phyloP scores from a whole-genome alignment of 2,113 vertebrate species.

The Turnix velox region DNA sequence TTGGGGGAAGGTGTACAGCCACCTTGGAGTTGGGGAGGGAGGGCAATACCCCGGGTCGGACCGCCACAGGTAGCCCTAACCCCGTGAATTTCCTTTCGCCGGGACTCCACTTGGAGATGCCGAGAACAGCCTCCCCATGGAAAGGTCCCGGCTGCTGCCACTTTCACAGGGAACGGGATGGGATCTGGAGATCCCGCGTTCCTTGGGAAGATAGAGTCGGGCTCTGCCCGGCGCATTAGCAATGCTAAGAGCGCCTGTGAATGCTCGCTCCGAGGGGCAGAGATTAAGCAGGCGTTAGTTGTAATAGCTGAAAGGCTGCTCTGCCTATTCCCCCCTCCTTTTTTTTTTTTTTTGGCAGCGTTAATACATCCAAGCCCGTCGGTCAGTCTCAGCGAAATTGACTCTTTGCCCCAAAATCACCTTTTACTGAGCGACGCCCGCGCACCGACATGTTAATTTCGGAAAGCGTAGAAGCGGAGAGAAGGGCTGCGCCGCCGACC shows the following conservation, averaged over 20 bases:
- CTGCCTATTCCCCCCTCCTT: neutral
- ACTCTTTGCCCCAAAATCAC: conserved; percentile 64
- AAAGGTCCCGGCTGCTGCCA: neutral
- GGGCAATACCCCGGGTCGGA: neutral
- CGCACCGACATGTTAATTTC: conserved; percentile 50
- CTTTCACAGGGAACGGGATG: neutral
- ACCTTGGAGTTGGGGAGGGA: neutral
- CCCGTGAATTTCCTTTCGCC: neutral
- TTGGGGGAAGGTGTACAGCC: neutral
- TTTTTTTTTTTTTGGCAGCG: neutral
- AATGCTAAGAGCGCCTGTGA: neutral
- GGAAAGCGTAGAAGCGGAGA: neutral
- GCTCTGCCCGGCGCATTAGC: neutral
- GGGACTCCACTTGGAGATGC: neutral
- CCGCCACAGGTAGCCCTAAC: neutral
- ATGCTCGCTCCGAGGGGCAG: neutral
- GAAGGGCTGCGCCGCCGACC: neutral
- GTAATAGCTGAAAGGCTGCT: neutral
- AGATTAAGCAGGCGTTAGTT: neutral
- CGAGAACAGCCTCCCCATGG: neutral
- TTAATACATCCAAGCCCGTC: conserved; percentile 30
- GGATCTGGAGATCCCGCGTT: neutral
- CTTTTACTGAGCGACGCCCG: conserved; percentile 52
- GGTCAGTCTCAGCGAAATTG: conserved; percentile 61
- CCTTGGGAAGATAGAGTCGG: neutral